These are phyloP conservation scores for Tenualosa thibaudeaui DNA, from an alignment of 2,797 vertebrate species.

Conservation along the genomic window DNA sequence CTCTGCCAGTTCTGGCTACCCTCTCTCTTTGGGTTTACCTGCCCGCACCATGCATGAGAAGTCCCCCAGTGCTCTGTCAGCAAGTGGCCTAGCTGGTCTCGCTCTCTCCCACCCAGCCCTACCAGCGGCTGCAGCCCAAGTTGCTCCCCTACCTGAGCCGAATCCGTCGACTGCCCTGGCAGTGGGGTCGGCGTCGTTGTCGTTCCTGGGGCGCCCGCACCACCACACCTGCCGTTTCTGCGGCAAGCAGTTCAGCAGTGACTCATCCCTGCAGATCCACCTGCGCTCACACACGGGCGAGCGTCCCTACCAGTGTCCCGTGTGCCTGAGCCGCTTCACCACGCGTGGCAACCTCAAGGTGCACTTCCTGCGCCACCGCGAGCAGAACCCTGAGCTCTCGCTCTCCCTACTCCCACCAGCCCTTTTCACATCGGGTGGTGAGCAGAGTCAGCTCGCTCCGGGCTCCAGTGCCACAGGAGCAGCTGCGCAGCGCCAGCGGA, in stretches of 20 bases:
- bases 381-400: conserved; percentile 88
- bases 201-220: conserved; percentile 53
- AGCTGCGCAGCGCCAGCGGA: conserved; percentile 68
- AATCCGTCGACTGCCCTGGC: conserved; percentile 49
- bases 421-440: conserved; percentile 74
- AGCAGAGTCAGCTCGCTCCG: conserved; percentile 61
- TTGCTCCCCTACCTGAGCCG: conserved; percentile 61
- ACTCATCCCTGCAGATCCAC: conserved; percentile 90
- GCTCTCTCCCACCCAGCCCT: conserved; percentile 64
- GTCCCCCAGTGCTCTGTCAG: conserved; percentile 66
- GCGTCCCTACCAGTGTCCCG: conserved; percentile 88
- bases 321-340: conserved; percentile 90
- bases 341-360: conserved; percentile 91
- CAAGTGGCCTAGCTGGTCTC: conserved; percentile 60
- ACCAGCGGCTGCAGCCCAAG: conserved; percentile 57
- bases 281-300: conserved; percentile 91
- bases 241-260: conserved; percentile 87
- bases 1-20: conserved; percentile 49
- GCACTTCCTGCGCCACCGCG: conserved; percentile 88
- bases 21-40: conserved; percentile 71
- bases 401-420: conserved; percentile 88
- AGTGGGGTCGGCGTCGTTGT: conserved; percentile 53
- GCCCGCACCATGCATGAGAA: conserved; percentile 74
- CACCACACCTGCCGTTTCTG: conserved; percentile 87
- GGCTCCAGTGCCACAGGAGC: conserved; percentile 47